These are phyloP conservation scores for Apus apus DNA, from an alignment of 2,113 vertebrate species.

Conservation along the genomic window DNA sequence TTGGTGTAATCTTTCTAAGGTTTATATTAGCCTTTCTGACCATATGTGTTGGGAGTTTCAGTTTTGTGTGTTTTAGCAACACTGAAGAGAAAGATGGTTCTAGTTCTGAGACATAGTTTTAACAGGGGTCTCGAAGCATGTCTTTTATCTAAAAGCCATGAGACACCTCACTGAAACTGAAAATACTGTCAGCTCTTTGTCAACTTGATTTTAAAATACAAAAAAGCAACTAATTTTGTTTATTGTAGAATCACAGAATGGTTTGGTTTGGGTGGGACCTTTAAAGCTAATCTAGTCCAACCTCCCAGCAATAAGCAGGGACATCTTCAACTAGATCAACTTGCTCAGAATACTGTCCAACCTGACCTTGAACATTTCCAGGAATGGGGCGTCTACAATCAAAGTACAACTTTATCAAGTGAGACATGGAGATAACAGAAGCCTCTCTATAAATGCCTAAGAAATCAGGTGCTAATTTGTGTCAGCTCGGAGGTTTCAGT, in stretches of 20 bases:
- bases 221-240: neutral
- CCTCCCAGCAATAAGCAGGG: neutral
- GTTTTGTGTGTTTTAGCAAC: neutral
- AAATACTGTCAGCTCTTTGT: neutral
- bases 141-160: neutral
- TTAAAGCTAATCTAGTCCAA: neutral
- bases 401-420: neutral
- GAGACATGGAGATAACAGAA: neutral
- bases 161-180: neutral
- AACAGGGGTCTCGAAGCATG: neutral
- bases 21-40: neutral
- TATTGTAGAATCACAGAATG: neutral
- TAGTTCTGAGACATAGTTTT: neutral
- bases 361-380: neutral
- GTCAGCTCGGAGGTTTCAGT: neutral
- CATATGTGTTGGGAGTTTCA: neutral
- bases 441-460: neutral
- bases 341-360: neutral
- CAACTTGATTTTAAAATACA: neutral
- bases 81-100: neutral
- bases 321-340: neutral
- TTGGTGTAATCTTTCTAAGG: neutral
- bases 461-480: neutral
- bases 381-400: rapidly evolving
- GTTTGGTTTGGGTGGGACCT: neutral